Evolutionary conservation across 92 coral and sea anemone genomes (phyloP).

Genomic region (Phymanthus crucifer): DNA sequence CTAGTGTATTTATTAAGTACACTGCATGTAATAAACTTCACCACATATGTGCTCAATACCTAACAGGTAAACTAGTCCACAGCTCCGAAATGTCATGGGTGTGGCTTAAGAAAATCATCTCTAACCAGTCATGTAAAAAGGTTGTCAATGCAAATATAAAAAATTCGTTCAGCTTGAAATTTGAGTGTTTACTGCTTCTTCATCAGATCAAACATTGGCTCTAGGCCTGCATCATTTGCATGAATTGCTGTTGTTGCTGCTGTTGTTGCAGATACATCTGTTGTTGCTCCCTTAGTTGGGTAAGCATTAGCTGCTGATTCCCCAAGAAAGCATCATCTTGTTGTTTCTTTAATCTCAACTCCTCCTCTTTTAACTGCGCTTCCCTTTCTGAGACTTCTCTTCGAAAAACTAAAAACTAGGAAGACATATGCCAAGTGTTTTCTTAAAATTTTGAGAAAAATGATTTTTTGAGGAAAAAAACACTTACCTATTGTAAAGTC

Average conservation of each 20-base stretch:
- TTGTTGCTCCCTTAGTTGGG: slow-evolving; percentile 17
- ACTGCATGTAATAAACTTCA: neutral
- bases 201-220: neutral
- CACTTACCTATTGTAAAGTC: slow-evolving; percentile 2
- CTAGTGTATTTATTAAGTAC: no score
- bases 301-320: slow-evolving; percentile 16
- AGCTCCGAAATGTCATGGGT: neutral
- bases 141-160: neutral
- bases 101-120: neutral
- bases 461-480: neutral
- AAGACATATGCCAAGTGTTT: neutral
- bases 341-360: slow-evolving; percentile 14
- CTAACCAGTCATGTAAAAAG: neutral
- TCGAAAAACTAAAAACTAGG: neutral
- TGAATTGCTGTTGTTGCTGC: slow-evolving; percentile 17
- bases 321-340: slow-evolving; percentile 10
- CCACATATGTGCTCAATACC: neutral
- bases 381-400: slow-evolving; percentile 30
- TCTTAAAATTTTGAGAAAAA: neutral
- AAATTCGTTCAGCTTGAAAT: neutral
- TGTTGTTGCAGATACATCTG: slow-evolving; percentile 35
- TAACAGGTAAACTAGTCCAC: neutral
- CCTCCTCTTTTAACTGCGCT: slow-evolving; percentile 1
- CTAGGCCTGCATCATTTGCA: slow-evolving; percentile 34
- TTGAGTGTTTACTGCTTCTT: slow-evolving; percentile 8